phyloP scores from a whole-genome alignment of 1,140 invertebrate genomes.

The Drosophila pseudoananassae region DNA sequence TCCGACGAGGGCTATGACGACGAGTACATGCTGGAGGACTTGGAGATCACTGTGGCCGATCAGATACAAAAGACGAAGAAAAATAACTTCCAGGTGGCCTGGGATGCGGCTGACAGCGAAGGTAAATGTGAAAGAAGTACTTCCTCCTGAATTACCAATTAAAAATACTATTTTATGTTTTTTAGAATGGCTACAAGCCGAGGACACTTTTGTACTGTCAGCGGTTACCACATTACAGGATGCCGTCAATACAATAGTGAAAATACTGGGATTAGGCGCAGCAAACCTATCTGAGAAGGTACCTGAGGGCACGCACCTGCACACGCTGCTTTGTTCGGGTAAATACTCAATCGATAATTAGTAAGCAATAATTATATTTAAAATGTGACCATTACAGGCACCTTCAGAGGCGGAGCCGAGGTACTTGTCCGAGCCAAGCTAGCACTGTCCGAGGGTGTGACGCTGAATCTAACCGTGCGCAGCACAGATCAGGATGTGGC shows the following conservation, averaged over 20 bases:
- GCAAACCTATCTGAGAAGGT: conserved; percentile 94
- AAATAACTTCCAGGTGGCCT: conserved; percentile 90
- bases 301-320: conserved; percentile 92
- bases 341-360: neutral
- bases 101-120: conserved; percentile 87
- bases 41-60: conserved; percentile 95
- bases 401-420: conserved; percentile 95
- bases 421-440: conserved; percentile 94
- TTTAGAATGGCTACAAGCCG: conserved; percentile 89
- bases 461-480: conserved; percentile 89
- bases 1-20: conserved; percentile 93
- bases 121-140: conserved; percentile 31
- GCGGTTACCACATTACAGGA: conserved; percentile 92
- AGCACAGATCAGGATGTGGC: conserved; percentile 89
- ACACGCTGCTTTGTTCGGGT: conserved; percentile 92
- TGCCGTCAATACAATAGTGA: conserved; percentile 94
- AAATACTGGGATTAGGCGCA: conserved; percentile 94
- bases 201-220: conserved; percentile 95
- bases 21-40: conserved; percentile 94
- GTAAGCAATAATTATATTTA: neutral
- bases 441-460: conserved; percentile 90
- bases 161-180: neutral
- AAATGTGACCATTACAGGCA: conserved; percentile 85
- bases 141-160: too few species aligned
- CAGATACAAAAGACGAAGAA: conserved; percentile 95